Conservation (phyloP, 2,797 vertebrate genomes). For the Sebastes minor region DNA sequence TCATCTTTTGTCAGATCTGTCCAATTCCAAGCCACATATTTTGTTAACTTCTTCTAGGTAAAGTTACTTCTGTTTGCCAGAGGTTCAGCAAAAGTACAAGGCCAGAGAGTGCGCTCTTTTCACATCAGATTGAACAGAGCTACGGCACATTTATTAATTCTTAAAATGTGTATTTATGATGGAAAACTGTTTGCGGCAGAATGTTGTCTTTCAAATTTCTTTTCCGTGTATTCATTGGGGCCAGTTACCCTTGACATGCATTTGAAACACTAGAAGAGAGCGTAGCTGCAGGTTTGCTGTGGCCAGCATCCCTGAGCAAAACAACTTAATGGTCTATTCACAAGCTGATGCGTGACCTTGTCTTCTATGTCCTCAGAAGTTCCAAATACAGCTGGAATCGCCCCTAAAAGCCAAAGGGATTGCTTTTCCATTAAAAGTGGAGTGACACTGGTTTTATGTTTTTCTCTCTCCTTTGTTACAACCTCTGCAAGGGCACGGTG, state of each 20-base stretch:
- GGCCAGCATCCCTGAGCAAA: constrained; percentile 52
- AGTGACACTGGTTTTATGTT: constrained; percentile 52
- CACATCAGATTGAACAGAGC: not conserved
- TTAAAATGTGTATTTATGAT: constrained; percentile 22
- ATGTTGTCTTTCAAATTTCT: not conserved
- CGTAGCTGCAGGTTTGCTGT: constrained; percentile 33
- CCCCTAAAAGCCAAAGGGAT: constrained; percentile 59
- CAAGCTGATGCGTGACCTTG: constrained; percentile 57
- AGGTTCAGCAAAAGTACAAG: not conserved
- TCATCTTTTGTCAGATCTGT: not conserved
- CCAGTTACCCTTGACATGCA: constrained; percentile 59
- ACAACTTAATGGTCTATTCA: constrained; percentile 68
- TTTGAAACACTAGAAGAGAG: constrained; percentile 44
- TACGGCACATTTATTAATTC: not conserved
- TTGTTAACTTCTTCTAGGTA: not conserved
- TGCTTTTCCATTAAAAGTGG: constrained; percentile 63
- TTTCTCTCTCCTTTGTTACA: constrained; percentile 28
- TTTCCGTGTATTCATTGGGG: constrained; percentile 19
- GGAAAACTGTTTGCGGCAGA: constrained; percentile 30
- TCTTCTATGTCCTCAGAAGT: constrained; percentile 48
- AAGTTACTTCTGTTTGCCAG: not conserved
- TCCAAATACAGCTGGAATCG: constrained; percentile 58
- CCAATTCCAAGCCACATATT: not conserved
- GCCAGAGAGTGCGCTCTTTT: not conserved
- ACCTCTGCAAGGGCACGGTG: constrained; percentile 38